Evolutionary conservation across 2,113 vertebrate genomes (phyloP), one percentile per base, ranked within the genome.

Genomic region (Scartelaos histophorus): DNA sequence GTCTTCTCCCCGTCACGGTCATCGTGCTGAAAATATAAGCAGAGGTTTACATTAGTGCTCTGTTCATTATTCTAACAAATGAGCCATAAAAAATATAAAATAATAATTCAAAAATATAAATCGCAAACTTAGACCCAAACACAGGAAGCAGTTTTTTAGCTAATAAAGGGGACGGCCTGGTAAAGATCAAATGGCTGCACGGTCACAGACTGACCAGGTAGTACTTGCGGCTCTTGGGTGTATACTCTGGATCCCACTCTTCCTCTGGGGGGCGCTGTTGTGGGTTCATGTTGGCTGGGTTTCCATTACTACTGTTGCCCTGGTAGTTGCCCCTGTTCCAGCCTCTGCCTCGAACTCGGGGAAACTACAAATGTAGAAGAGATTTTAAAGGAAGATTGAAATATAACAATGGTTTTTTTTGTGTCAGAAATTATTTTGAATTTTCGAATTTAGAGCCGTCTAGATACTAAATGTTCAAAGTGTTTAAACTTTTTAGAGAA

Each of bases 191-290:
- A 29, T 29, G 29, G 4, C 29, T 29, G 29, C 4, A 29, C 29
- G 2, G 29, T 29, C 29, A 29, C 2, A 29, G 4, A 94, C 96
- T 15, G 94, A 99, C 98, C 96, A 98, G 87, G 88, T 98, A 99
- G 89, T 99, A 99, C 82, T 98, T 99, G 91, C 97, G 97, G 95
- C 98, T 99, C 90, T 99, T 99, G 3, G 98, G 97, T 0, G 97
- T 99, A 81, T 99, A 98, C 70, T 99, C 97, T 0, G 97, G 98
- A 80, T 98, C 97, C 97, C 97, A 98, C 62, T 99, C 97, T 82
- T 99, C 98, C 61, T 99, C 98, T 0, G 94, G 93, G 74, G 79
- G 95, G 62, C 96, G 93, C 76, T 81, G 93, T 81, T 92, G 94
- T 87, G 88, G 95, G 82, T 5, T 94, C 89, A 89, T 70, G 86